Percentiles rank a stretch among this genome's conserved stretches.
Conservation (phyloP, 2,888 invertebrate species). For the Drosophila barbarae region DNA sequence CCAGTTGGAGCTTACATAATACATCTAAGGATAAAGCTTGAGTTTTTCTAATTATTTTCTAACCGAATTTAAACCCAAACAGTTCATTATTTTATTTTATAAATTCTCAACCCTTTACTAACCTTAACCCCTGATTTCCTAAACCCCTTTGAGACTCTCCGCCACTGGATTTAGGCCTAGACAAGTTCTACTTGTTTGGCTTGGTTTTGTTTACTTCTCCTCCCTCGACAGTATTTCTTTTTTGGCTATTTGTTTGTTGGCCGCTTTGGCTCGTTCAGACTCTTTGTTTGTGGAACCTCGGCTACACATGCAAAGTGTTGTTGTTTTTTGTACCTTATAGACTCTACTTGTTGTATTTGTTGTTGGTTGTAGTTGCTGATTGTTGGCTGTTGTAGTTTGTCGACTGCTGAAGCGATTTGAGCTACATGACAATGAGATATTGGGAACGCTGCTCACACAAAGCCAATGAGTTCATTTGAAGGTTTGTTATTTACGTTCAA, state of each 20-base stretch:
- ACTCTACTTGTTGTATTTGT: constrained; percentile 32
- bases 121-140: background rate
- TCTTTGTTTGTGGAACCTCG: constrained; percentile 46
- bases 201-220: constrained; percentile 29
- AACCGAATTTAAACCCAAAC: background rate
- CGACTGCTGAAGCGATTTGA: constrained; percentile 51
- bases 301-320: constrained; percentile 70
- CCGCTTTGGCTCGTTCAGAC: constrained; percentile 43
- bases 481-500: constrained; percentile 10
- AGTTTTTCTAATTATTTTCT: background rate
- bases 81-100: background rate
- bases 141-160: constrained; percentile 15
- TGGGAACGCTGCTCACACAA: constrained; percentile 57
- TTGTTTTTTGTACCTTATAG: constrained; percentile 51
- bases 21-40: background rate
- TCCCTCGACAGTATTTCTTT: constrained; percentile 32
- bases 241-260: constrained; percentile 43
- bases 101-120: background rate
- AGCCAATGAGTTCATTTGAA: constrained; percentile 62
- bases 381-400: constrained; percentile 33
- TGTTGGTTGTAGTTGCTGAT: constrained; percentile 35
- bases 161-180: constrained; percentile 59
- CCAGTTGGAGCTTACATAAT: no score
- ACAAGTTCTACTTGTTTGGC: constrained; percentile 70
- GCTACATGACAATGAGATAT: constrained; percentile 68